These are phyloP conservation scores for Cryptotis parvus DNA, from an alignment of 2,113 vertebrate genomes.

Conservation along the genomic window DNA sequence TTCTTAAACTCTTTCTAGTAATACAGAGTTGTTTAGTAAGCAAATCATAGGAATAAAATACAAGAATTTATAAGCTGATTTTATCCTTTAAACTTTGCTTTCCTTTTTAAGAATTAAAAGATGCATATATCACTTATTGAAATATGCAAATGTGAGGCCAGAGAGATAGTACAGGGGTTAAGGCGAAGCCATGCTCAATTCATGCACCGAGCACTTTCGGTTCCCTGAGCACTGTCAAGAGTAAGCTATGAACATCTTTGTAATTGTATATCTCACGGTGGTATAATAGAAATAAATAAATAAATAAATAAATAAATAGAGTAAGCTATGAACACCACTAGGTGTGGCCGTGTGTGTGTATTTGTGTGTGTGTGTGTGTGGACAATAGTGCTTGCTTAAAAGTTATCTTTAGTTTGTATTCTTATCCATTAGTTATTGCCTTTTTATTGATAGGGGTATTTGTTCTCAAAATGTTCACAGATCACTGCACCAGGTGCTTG, in stretches of 20 bases:
- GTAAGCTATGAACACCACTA: too few relatives aligned
- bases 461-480: slow-evolving; percentile 8
- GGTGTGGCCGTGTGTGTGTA: too few relatives aligned
- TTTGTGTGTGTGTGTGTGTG: too few relatives aligned
- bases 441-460: background rate
- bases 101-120: background rate
- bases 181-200: too few relatives aligned
- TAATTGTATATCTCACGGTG: too few relatives aligned
- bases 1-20: slow-evolving; percentile 34
- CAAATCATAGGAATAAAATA: background rate
- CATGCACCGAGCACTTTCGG: too few relatives aligned
- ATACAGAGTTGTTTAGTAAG: slow-evolving; percentile 18
- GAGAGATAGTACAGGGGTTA: too few relatives aligned
- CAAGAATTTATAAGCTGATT: slow-evolving; percentile 2
- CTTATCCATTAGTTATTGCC: background rate
- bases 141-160: background rate
- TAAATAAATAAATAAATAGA: too few relatives aligned
- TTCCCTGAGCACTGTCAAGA: too few relatives aligned
- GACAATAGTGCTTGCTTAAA: background rate
- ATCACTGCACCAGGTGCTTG: background rate
- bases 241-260: too few relatives aligned
- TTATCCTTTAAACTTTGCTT: slow-evolving; percentile 19
- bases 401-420: background rate
- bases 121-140: background rate
- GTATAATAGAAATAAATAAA: too few relatives aligned